phyloP scores from a whole-genome alignment of 2,888 invertebrate genomes.

The Ceramica pisi region DNA sequence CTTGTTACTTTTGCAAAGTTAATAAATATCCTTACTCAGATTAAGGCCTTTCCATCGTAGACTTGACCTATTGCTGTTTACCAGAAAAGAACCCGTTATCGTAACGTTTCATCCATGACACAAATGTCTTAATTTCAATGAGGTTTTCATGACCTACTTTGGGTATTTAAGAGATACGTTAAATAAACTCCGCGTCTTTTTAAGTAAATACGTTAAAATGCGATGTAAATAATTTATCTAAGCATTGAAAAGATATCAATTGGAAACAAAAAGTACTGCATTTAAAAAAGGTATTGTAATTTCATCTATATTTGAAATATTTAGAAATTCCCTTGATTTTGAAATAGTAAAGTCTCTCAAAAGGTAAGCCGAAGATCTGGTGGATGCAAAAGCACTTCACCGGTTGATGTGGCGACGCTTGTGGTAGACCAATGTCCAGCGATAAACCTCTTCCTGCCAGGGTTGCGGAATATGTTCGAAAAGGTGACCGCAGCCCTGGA shows the following conservation, averaged over 20 bases:
- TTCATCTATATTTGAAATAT: not conserved
- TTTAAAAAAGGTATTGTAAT: not conserved
- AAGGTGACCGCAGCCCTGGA: too few relatives aligned
- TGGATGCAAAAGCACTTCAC: not conserved
- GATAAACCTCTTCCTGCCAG: too few relatives aligned
- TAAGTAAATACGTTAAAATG: not conserved
- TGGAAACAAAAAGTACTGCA: not conserved
- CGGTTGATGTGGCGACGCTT: not conserved
- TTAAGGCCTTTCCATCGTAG: too few relatives aligned
- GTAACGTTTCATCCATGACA: slow-evolving; percentile 26
- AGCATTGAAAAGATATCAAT: not conserved
- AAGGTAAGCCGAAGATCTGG: too few relatives aligned
- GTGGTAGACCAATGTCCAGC: too few relatives aligned
- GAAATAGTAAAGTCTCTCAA: not conserved
- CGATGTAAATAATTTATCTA: not conserved
- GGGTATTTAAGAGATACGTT: slow-evolving; percentile 4
- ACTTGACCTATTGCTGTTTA: too few relatives aligned
- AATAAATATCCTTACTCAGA: too few relatives aligned
- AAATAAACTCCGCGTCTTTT: not conserved
- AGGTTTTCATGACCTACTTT: slow-evolving; percentile 25
- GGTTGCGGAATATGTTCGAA: too few relatives aligned
- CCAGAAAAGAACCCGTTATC: not conserved
- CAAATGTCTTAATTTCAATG: slow-evolving; percentile 3
- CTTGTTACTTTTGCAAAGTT: not conserved
- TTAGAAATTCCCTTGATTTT: not conserved